A percentile compares a stretch with the other conserved stretches of the same genome.
phyloP scores from a whole-genome alignment of 2,797 vertebrate genomes.

The Amphiprion clarkii region DNA sequence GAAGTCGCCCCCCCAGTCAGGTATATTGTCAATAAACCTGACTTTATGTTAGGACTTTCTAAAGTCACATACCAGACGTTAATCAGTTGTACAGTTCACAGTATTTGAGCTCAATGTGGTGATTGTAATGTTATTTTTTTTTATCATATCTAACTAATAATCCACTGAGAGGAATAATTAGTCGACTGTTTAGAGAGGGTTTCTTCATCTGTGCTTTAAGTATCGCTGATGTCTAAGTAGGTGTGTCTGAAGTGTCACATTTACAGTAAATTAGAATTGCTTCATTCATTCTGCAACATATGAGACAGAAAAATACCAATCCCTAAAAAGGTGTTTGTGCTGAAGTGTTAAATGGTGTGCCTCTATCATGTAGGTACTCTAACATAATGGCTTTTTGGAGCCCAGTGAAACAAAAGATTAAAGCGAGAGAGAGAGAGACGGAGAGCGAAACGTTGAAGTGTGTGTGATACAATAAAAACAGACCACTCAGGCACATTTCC shows the following conservation, averaged over 20 bases:
- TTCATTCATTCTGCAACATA: slow-evolving; percentile 4
- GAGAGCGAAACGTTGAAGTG: slow-evolving; percentile 49
- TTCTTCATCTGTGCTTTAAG: background rate
- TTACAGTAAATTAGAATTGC: background rate
- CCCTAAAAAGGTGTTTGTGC: slow-evolving; percentile 13
- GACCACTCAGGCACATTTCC: slow-evolving; percentile 68
- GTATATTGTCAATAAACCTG: no score
- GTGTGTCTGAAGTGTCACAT: background rate
- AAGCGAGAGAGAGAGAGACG: slow-evolving; percentile 21
- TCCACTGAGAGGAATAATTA: no score
- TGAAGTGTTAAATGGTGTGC: slow-evolving; percentile 40
- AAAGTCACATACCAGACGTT: no score
- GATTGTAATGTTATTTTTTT: no score
- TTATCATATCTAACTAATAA: no score
- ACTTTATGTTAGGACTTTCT: no score
- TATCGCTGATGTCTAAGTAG: background rate
- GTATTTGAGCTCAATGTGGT: no score
- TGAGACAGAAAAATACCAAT: background rate
- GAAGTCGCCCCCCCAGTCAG: no score
- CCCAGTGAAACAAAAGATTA: slow-evolving; percentile 60
- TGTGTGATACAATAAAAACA: slow-evolving; percentile 65
- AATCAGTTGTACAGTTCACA: no score
- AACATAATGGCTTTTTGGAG: slow-evolving; percentile 61
- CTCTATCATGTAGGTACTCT: slow-evolving; percentile 52
- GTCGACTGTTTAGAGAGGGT: background rate